These are phyloP conservation scores for Actinernus sp. DNA, from an alignment of 92 coral and sea anemone genomes.

Conservation along the genomic window DNA sequence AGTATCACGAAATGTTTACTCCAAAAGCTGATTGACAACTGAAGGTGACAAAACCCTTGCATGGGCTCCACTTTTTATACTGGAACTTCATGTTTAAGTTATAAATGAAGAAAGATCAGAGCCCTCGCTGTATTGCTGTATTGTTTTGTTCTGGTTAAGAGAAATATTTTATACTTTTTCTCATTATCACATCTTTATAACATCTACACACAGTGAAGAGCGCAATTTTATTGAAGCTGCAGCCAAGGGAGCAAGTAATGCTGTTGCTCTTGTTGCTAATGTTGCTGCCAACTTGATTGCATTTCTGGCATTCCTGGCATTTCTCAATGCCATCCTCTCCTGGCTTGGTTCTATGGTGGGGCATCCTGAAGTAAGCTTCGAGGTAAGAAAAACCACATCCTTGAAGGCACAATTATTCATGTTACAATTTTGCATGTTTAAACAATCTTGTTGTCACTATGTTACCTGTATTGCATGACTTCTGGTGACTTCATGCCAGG, in stretches of 20 bases:
- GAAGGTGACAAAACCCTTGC: too few species aligned
- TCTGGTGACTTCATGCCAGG: neutral
- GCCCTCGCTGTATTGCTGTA: too few species aligned
- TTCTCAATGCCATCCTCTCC: slow-evolving; percentile 86
- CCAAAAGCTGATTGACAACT: too few species aligned
- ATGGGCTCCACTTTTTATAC: too few species aligned
- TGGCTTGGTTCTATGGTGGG: slow-evolving; percentile 94
- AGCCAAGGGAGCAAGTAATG: slow-evolving; percentile 93
- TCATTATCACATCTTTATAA: too few species aligned
- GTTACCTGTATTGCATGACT: neutral
- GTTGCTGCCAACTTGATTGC: slow-evolving; percentile 95
- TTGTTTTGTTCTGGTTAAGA: too few species aligned
- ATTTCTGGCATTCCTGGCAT: slow-evolving; percentile 92
- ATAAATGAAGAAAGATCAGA: too few species aligned
- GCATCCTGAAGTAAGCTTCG: slow-evolving; percentile 64
- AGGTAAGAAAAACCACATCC: slow-evolving; percentile 46
- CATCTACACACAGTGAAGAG: slow-evolving; percentile 85
- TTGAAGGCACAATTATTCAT: too few species aligned
- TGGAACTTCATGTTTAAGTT: too few species aligned
- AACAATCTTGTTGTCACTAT: neutral
- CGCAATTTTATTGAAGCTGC: slow-evolving; percentile 94
- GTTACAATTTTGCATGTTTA: too few species aligned
- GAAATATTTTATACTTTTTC: too few species aligned
- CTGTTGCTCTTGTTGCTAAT: slow-evolving; percentile 88
- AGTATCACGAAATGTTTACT: too few species aligned